Evolutionary conservation across 2,888 invertebrate species (phyloP), one percentile per base, ranked within the genome.

Genomic region (Candidula unifasciata): DNA sequence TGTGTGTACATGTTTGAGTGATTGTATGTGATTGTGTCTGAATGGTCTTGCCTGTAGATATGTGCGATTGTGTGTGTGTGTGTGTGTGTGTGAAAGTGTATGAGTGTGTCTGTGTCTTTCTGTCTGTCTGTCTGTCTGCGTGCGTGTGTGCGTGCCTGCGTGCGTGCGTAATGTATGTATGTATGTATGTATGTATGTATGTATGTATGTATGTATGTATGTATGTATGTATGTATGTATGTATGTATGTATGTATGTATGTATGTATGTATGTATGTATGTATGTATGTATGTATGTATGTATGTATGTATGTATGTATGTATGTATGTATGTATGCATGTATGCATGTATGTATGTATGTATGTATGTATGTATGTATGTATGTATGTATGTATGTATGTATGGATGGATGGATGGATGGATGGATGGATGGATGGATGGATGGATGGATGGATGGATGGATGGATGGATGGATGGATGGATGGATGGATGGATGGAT

Each of bases 11-110:
- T 44, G 68, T 80, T n/a, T 80, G 80, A 66, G 30, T 80, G 80
- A 66, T 27, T 80, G 80, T 80, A 54, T 80, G 68, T 80, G n/a
- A 66, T 37, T 80, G 44, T 80, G 27, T 80, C 27, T 80, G 37
- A 66, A 27, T 80, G 27, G 66, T n/a, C 66, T n/a, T 80, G 44
- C 37, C 24, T 80, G 44, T 80, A 37, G 66, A 27, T 80, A 37
- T 80, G 44, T 80, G 27, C 66, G 68, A 66, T n/a, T 80, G 68
- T 80, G 37, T 66, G 44, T 66, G 27, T 66, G 44, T 66, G 37
- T 66, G 68, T 66, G 37, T 68, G 44, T 80, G 37, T 68, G 44
- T 80, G 37, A 33, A 16, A 66, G 37, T 80, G 44, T 68, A 35
- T 66, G 37, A 33, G 21, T 80, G 37, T 35, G n/a, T 80, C 24